Evolutionary conservation across 1,140 invertebrate species (phyloP).

Genomic region (Ips typographus): DNA sequence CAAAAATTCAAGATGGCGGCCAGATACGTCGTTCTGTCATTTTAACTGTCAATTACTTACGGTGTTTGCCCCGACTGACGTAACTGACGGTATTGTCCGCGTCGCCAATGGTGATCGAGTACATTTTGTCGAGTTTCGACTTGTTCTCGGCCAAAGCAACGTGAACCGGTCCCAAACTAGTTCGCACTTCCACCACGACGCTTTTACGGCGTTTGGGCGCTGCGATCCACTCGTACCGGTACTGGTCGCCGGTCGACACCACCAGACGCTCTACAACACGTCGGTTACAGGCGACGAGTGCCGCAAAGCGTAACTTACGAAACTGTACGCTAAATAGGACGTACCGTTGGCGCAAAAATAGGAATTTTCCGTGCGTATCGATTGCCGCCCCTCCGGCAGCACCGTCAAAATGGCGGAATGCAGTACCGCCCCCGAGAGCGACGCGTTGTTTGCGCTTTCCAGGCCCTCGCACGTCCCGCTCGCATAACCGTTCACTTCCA

Average conservation of each 20-base stretch:
- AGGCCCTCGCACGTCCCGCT: constrained; percentile 61
- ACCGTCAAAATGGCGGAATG: constrained; percentile 59
- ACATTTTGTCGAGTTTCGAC: constrained; percentile 59
- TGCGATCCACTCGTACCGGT: constrained; percentile 62
- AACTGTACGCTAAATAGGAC: neutral
- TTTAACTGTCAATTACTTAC: constrained; percentile 46
- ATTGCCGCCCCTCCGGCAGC: constrained; percentile 60
- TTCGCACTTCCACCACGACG: constrained; percentile 59
- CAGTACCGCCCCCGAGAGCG: constrained; percentile 59
- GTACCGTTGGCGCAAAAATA: constrained; percentile 69
- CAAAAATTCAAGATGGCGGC: no score
- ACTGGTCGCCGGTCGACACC: constrained; percentile 62
- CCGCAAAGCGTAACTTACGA: neutral
- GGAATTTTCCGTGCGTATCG: constrained; percentile 63
- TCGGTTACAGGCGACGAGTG: constrained; percentile 29
- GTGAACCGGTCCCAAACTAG: constrained; percentile 57
- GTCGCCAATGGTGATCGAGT: constrained; percentile 61
- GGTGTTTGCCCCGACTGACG: constrained; percentile 65
- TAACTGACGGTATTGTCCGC: constrained; percentile 57
- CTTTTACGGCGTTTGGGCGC: constrained; percentile 62
- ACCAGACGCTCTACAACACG: constrained; percentile 59
- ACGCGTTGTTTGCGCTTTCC: constrained; percentile 57
- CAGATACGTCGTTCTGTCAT: neutral
- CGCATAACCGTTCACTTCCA: constrained; percentile 63
- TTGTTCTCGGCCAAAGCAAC: constrained; percentile 58